A percentile compares a stretch with the other conserved stretches of the same genome.
Conservation (phyloP, 2,113 vertebrate genomes). For the Neomonachus schauinslandi region DNA sequence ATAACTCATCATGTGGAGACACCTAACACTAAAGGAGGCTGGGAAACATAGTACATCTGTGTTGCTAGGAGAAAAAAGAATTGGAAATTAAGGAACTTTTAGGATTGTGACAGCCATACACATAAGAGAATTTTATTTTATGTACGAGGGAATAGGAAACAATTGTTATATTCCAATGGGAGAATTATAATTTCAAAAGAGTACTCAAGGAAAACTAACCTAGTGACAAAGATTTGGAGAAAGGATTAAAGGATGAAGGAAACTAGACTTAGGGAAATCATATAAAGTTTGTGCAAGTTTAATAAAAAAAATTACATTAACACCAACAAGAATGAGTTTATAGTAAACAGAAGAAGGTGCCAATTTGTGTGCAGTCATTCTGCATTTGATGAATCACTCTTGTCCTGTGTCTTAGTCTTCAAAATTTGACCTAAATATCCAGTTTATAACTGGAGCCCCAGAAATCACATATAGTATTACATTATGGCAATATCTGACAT, state of each 20-base stretch:
- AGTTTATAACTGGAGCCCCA: not conserved
- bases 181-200: not conserved
- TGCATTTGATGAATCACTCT: not conserved
- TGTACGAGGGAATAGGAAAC: not conserved
- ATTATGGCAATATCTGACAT: not conserved
- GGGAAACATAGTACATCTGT: not conserved
- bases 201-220: not conserved
- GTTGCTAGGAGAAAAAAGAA: not conserved
- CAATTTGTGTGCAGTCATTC: not conserved
- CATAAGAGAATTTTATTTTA: not conserved
- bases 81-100: not conserved
- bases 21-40: not conserved
- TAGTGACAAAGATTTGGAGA: not conserved
- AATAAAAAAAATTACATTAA: not conserved
- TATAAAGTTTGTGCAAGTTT: not conserved
- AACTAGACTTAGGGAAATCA: not conserved
- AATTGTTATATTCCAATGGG: not conserved
- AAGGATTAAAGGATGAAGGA: not conserved
- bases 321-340: not conserved
- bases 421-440: slow-evolving; percentile 25
- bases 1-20: not conserved
- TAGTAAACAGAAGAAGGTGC: not conserved
- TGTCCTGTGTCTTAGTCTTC: not conserved
- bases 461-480: not conserved
- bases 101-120: not conserved